A percentile compares a stretch with the other conserved stretches of the same genome.
These are phyloP conservation scores for Zapornia atra DNA, from an alignment of 2,113 vertebrate genomes.

Conservation along the genomic window DNA sequence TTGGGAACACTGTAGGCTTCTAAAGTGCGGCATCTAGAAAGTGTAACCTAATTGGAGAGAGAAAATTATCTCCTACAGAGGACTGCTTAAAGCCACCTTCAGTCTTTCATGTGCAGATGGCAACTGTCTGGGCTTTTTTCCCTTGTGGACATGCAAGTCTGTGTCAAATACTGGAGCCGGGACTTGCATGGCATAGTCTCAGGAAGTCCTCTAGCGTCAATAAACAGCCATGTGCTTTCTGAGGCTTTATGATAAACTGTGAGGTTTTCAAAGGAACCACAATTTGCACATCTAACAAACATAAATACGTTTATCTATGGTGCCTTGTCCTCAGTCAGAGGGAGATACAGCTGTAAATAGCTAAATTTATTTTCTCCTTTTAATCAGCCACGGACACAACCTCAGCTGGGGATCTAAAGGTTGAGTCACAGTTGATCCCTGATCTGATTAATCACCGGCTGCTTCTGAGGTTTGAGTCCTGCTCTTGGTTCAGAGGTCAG, in stretches of 20 bases:
- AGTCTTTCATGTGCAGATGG: slow-evolving; percentile 24
- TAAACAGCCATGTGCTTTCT: slow-evolving; percentile 27
- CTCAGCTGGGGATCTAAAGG: slow-evolving; percentile 35
- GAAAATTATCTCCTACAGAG: slow-evolving; percentile 27
- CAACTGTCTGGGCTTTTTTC: neutral
- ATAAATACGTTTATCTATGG: slow-evolving; percentile 35
- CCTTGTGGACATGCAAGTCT: neutral
- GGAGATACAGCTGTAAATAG: slow-evolving; percentile 18
- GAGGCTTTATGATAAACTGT: slow-evolving; percentile 20
- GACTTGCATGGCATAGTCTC: neutral
- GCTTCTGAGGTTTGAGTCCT: neutral
- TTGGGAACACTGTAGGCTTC: neutral
- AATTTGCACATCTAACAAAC: slow-evolving; percentile 63
- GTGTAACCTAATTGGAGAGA: neutral
- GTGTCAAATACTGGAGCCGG: neutral
- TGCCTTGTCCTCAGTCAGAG: slow-evolving; percentile 13
- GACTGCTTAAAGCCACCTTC: slow-evolving; percentile 7
- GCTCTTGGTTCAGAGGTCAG: slow-evolving; percentile 33
- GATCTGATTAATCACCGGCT: slow-evolving; percentile 24
- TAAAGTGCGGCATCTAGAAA: neutral
- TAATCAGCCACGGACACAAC: slow-evolving; percentile 1
- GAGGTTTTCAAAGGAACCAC: slow-evolving; percentile 38
- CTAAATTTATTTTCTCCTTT: slow-evolving; percentile 25
- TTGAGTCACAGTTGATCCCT: neutral
- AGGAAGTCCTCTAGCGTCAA: neutral